Conservation (phyloP, 2,888 invertebrate genomes). For the Bimastos eiseni region DNA sequence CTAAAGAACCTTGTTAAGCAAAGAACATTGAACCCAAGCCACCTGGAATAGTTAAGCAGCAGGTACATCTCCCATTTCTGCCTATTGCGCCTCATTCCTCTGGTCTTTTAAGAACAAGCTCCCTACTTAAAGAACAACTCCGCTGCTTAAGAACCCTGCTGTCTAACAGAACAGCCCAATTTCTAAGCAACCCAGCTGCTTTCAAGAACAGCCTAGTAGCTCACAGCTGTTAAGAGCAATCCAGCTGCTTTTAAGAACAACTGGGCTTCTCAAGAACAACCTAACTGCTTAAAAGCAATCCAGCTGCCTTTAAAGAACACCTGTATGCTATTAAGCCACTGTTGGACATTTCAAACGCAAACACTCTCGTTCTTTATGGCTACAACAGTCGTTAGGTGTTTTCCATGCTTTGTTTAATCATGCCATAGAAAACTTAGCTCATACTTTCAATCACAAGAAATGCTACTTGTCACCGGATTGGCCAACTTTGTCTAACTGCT, state of each 20-base stretch:
- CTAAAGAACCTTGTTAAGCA: constrained; percentile 7
- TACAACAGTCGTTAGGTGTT: background rate
- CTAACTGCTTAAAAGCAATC: background rate
- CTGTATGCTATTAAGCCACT: background rate
- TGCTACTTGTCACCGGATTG: background rate
- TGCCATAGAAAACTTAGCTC: background rate
- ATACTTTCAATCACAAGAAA: background rate
- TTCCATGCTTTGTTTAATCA: background rate
- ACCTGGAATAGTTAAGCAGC: background rate
- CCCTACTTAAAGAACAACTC: background rate
- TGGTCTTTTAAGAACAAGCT: background rate
- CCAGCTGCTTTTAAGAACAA: background rate
- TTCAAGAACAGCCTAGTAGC: background rate
- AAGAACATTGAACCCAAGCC: constrained; percentile 1
- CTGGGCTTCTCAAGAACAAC: background rate
- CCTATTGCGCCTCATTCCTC: background rate
- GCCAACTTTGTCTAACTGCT: background rate
- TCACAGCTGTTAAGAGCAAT: background rate
- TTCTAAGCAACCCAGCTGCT: background rate
- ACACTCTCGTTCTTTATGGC: background rate
- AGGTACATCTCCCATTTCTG: background rate
- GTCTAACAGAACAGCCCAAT: background rate
- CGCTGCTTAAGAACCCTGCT: background rate
- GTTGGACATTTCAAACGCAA: background rate
- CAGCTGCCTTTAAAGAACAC: background rate